Percentiles rank a stretch among this genome's conserved stretches.
phyloP scores from a whole-genome alignment of 2,113 vertebrate genomes.

The Morone saxatilis region DNA sequence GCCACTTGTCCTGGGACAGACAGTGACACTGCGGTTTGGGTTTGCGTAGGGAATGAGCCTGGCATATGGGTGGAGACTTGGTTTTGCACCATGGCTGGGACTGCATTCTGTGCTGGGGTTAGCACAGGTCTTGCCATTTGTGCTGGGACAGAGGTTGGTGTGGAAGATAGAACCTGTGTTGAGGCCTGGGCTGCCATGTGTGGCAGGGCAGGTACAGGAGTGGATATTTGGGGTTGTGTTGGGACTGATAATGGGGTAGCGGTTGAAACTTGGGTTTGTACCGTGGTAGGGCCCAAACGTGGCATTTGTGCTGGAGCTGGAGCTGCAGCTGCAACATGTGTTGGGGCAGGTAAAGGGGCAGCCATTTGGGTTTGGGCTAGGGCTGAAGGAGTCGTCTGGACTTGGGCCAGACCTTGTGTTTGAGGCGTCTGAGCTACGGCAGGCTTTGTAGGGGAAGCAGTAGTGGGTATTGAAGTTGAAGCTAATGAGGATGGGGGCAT shows the following conservation, averaged over 20 bases:
- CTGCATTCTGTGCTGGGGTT: conserved; percentile 25
- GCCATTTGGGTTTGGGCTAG: conserved; percentile 69
- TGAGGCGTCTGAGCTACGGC: conserved; percentile 25
- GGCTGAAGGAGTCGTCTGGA: conserved; percentile 72
- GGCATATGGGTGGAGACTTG: conserved; percentile 41
- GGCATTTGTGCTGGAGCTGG: conserved; percentile 29
- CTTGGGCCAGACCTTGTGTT: conserved; percentile 48
- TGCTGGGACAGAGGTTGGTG: conserved; percentile 15
- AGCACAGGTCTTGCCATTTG: conserved; percentile 36
- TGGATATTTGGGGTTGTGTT: conserved; percentile 22
- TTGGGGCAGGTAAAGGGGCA: conserved; percentile 50
- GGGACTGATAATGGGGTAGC: conserved; percentile 25
- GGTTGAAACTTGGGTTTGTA: conserved; percentile 41
- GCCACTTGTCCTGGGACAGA: conserved; percentile 29
- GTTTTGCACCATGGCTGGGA: conserved; percentile 33
- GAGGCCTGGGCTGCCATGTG: conserved; percentile 36
- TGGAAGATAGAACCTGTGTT: conserved; percentile 37
- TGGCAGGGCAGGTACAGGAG: conserved; percentile 25
- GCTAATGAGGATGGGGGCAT: conserved; percentile 84
- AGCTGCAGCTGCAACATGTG: conserved; percentile 1
- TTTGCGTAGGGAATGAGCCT: conserved; percentile 24
- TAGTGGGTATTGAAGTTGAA: conserved; percentile 32
- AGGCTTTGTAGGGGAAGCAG: conserved; percentile 39
- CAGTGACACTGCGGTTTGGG: background rate
- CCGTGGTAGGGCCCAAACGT: conserved; percentile 23